Conservation (phyloP, 2,888 invertebrate species). For the Notocelia uddmanniana region DNA sequence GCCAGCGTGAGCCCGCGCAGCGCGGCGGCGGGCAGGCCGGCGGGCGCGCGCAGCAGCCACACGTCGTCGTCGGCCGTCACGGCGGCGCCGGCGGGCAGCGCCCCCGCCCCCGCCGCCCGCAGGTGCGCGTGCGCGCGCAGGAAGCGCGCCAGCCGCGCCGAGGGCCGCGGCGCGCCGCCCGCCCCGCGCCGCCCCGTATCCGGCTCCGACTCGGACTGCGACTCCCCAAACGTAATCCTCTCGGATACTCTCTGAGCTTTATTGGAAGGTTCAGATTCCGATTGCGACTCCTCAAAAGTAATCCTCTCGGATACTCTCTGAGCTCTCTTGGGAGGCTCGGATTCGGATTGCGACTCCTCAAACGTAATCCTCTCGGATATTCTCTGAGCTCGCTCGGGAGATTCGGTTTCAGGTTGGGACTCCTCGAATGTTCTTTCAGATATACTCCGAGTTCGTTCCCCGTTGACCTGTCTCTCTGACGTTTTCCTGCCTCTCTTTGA, state of each 20-base stretch:
- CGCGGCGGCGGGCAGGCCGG: conserved; percentile 41
- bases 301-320: conserved; percentile 4
- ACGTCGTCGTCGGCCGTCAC: conserved; percentile 33
- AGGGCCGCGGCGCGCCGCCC: background rate
- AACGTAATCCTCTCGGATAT: conserved; percentile 2
- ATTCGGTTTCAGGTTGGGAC: background rate
- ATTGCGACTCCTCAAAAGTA: conserved; percentile 11
- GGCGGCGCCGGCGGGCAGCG: conserved; percentile 42
- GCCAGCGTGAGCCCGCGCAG: conserved; percentile 34
- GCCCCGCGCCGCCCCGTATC: too few relatives aligned
- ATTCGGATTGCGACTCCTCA: conserved; percentile 1
- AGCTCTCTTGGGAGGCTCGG: background rate
- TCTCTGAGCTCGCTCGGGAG: background rate
- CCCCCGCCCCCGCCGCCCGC: background rate
- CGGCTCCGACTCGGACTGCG: conserved; percentile 1
- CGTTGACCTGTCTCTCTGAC: background rate
- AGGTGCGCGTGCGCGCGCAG: conserved; percentile 34
- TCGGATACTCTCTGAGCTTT: background rate
- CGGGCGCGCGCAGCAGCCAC: conserved; percentile 31
- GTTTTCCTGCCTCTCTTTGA: too few relatives aligned
- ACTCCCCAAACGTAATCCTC: conserved; percentile 22
- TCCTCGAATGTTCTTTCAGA: background rate
- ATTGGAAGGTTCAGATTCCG: background rate
- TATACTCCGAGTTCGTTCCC: background rate
- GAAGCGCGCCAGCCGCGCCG: conserved; percentile 12